A percentile compares a stretch with the other conserved stretches of the same genome.
Evolutionary conservation across 2,797 vertebrate species (phyloP).

Genomic region (Clarias fuscus): DNA sequence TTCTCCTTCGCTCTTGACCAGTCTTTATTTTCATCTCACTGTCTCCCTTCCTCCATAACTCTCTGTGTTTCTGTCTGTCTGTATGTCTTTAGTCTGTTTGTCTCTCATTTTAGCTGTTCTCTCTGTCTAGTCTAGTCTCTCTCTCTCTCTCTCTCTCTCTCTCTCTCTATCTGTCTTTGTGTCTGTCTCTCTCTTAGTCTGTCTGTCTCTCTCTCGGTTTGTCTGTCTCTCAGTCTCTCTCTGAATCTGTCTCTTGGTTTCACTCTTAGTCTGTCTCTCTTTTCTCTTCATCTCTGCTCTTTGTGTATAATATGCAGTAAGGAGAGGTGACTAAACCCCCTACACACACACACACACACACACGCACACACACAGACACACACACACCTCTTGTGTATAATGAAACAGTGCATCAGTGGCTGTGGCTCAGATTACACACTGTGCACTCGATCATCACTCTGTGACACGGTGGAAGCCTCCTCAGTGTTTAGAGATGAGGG

Average conservation of each 20-base stretch:
- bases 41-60: constrained; percentile 14
- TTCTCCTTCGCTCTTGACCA: not conserved
- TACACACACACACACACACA: too few relatives aligned
- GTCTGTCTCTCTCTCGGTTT: not conserved
- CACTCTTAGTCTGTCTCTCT: not conserved
- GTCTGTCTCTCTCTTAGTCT: not conserved
- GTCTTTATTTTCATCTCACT: not conserved
- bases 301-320: too few relatives aligned
- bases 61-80: not conserved
- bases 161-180: not conserved
- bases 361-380: too few relatives aligned
- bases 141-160: not conserved
- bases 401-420: too few relatives aligned
- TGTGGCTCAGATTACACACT: too few relatives aligned
- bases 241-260: too few relatives aligned
- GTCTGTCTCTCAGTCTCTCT: not conserved
- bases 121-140: not conserved
- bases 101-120: not conserved
- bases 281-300: not conserved
- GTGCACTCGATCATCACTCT: too few relatives aligned
- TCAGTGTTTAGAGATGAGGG: too few relatives aligned
- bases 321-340: too few relatives aligned
- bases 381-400: too few relatives aligned
- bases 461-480: too few relatives aligned
- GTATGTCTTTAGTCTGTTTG: too few relatives aligned